Percentiles rank a stretch among this genome's conserved stretches.
phyloP scores from a whole-genome alignment of 1,140 invertebrate genomes.

The Drosophila rufa region DNA sequence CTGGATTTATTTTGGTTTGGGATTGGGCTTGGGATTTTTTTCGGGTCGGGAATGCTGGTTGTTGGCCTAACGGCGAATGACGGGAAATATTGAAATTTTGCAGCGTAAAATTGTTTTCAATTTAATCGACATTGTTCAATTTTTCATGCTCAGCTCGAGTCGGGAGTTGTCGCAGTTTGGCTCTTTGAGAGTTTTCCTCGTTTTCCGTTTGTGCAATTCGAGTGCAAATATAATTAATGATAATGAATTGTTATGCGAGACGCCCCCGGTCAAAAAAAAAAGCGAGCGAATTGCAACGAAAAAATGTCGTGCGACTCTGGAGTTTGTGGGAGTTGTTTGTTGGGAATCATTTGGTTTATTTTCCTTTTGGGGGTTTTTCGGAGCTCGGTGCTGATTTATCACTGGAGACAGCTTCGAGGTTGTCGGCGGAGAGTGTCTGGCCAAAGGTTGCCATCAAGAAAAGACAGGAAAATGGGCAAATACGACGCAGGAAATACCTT shows the following conservation, averaged over 20 bases:
- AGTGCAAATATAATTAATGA: slow-evolving; percentile 83
- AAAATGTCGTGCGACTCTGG: slow-evolving; percentile 63
- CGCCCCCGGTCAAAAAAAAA: slow-evolving; percentile 41
- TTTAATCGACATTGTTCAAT: slow-evolving; percentile 73
- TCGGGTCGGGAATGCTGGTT: slow-evolving; percentile 23
- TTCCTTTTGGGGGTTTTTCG: slow-evolving; percentile 22
- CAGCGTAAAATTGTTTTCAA: slow-evolving; percentile 74
- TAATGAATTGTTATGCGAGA: slow-evolving; percentile 80
- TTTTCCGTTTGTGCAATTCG: slow-evolving; percentile 27
- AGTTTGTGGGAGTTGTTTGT: slow-evolving; percentile 41
- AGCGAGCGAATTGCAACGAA: slow-evolving; percentile 14
- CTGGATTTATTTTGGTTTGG: slow-evolving; percentile 11
- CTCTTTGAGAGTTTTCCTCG: slow-evolving; percentile 4
- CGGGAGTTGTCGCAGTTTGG: slow-evolving; percentile 12
- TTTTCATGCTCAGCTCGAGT: slow-evolving; percentile 62
- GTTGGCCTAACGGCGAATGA: slow-evolving; percentile 60
- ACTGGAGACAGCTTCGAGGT: slow-evolving; percentile 46
- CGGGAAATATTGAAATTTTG: slow-evolving; percentile 77
- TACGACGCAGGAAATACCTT: slow-evolving; percentile 7
- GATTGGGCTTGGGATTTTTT: slow-evolving; percentile 1
- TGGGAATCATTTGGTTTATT: slow-evolving; percentile 39
- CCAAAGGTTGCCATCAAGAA: slow-evolving; percentile 68
- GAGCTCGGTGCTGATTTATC: slow-evolving; percentile 64
- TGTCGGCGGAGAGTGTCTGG: slow-evolving; percentile 43
- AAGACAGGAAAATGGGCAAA: too few relatives aligned